Evolutionary conservation across 2,113 vertebrate genomes (phyloP).

Genomic region (Pseudolaguvia tuberculata): DNA sequence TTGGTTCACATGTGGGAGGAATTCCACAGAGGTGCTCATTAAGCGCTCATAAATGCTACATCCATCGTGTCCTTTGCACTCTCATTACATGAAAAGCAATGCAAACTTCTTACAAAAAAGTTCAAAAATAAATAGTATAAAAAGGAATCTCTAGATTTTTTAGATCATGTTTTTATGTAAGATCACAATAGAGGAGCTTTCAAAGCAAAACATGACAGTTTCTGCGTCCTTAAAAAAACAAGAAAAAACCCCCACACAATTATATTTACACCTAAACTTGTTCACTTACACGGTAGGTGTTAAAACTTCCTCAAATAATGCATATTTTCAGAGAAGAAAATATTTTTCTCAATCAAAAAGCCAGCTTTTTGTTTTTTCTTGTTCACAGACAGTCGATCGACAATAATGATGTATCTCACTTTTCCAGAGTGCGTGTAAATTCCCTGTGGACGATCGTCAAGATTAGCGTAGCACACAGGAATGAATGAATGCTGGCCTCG

Average conservation of each 20-base stretch:
- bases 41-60: constrained; percentile 29
- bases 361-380: neutral
- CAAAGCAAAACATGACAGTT: neutral
- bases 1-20: constrained; percentile 36
- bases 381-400: constrained; percentile 4
- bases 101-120: neutral
- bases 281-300: constrained; percentile 18
- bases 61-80: neutral
- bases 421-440: constrained; percentile 13
- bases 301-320: neutral
- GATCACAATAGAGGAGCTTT: constrained; percentile 7
- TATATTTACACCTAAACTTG: neutral
- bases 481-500: constrained; percentile 43
- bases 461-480: constrained; percentile 26
- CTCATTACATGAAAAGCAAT: constrained; percentile 16
- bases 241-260: neutral
- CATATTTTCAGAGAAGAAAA: neutral
- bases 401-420: constrained; percentile 38
- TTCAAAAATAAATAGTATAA: neutral
- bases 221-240: neutral
- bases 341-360: constrained; percentile 1
- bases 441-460: constrained; percentile 9
- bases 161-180: neutral
- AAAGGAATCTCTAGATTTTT: neutral
- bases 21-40: constrained; percentile 27